Percentiles rank a stretch among this genome's conserved stretches.
phyloP scores from a whole-genome alignment of 2,888 invertebrate genomes.

The Formica aserva region DNA sequence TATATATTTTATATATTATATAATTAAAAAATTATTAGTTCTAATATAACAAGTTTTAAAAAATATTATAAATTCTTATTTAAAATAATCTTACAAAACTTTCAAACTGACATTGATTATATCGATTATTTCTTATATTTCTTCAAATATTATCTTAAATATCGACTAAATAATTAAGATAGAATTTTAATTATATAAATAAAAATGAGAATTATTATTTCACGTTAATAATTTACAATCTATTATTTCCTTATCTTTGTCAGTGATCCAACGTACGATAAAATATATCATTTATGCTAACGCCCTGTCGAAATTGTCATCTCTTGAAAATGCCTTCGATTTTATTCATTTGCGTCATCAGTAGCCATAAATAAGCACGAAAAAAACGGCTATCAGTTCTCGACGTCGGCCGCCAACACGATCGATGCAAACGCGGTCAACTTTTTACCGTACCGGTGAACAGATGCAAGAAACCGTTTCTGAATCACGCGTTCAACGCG shows the following conservation, averaged over 20 bases:
- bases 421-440: slow-evolving; percentile 12
- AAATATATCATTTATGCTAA: slow-evolving; percentile 64
- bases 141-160: too few species aligned
- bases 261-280: slow-evolving; percentile 13
- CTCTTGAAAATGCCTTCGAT: slow-evolving; percentile 44
- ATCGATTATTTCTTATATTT: not conserved
- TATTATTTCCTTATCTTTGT: too few species aligned
- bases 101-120: not conserved
- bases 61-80: not conserved
- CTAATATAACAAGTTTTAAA: not conserved
- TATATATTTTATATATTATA: not conserved
- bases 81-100: not conserved
- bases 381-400: not conserved
- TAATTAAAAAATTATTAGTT: not conserved
- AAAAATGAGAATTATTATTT: too few species aligned
- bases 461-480: slow-evolving; percentile 19
- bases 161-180: too few species aligned
- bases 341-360: slow-evolving; percentile 30
- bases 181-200: too few species aligned
- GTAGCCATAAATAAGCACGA: not conserved
- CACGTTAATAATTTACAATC: too few species aligned
- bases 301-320: slow-evolving; percentile 55
- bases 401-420: slow-evolving; percentile 1
- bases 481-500: slow-evolving; percentile 17
- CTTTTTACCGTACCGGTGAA: slow-evolving; percentile 18